Evolutionary conservation across 2,888 invertebrate genomes (phyloP), one percentile per base, ranked within the genome.

Genomic region (Catonia carolina): DNA sequence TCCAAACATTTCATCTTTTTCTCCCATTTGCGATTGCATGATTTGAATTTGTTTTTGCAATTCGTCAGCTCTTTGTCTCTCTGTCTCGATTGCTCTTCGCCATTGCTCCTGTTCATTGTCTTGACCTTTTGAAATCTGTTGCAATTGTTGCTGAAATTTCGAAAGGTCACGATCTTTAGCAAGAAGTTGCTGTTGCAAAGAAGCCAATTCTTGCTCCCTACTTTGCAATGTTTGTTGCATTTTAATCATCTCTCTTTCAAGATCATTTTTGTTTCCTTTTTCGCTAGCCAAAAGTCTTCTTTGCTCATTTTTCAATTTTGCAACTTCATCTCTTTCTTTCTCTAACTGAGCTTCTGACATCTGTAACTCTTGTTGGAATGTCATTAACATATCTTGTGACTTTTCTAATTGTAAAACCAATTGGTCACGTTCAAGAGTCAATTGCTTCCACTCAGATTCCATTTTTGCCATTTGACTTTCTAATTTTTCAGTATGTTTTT

Each of bases 331-430:
- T 57, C 85, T 82, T 66, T 88, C 86, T 68, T 85, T 83, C 68
- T 89, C 89, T 61, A 89, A 73, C 70, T 89, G 91, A 41, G 84
- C 79, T 73, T 91, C 92, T 64, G 88, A 86, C 63, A 86, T 82
- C 64, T 89, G 89, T 51, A 93, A 72, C 70, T 93, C 92, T 70
- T 91, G 86, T 71, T 92, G 93, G 86, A 93, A 92, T 73, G 91
- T 91, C 73, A 92, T 86, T 58, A 94, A 75, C 83, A 93, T 91
- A 66, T 92, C 91, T 71, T 93, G 93, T 39, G 90, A 91, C 74
- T 94, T 93, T 72, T 93, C 92, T 69, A 94, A 72, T 71, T 93
- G 93, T 62, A 86, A 83, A 1, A 92, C 90, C 61, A 94, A 73
- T 72, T 93, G 92, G 71, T 93, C 92, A 49, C 89, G 67, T 71